A percentile compares a stretch with the other conserved stretches of the same genome.
Evolutionary conservation across 2,888 invertebrate genomes (phyloP).

Genomic region (Polietes domitor): DNA sequence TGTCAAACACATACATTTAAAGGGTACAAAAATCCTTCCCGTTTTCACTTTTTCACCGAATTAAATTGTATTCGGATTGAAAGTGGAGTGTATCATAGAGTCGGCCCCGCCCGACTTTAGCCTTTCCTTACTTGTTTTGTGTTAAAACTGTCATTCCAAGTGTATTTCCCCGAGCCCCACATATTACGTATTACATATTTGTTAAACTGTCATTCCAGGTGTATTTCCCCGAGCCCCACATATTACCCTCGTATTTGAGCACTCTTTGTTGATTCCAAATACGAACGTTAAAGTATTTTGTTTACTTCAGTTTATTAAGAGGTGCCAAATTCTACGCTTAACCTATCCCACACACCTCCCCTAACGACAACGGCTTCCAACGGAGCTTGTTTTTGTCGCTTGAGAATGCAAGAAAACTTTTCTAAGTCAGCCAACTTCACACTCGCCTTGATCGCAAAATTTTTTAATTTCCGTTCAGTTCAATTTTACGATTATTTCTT

Average conservation of each 20-base stretch:
- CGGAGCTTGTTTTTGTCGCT: background rate
- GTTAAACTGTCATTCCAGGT: too few relatives aligned
- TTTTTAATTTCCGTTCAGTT: conserved; percentile 9
- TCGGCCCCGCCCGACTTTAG: too few relatives aligned
- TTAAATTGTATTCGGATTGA: too few relatives aligned
- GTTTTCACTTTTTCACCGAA: too few relatives aligned
- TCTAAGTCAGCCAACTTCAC: background rate
- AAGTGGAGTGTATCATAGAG: too few relatives aligned
- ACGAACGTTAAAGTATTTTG: conserved; percentile 58
- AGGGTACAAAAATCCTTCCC: too few relatives aligned
- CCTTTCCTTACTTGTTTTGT: too few relatives aligned
- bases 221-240: background rate
- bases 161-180: background rate
- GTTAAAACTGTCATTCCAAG: too few relatives aligned
- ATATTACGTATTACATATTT: too few relatives aligned
- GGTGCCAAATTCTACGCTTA: conserved; percentile 47
- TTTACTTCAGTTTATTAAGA: conserved; percentile 29
- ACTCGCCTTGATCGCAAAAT: background rate
- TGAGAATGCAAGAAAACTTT: background rate
- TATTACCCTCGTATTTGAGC: background rate
- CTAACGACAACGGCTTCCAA: background rate
- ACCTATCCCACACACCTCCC: background rate
- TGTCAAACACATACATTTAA: too few relatives aligned
- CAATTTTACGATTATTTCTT: background rate
- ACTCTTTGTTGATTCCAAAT: conserved; percentile 33